Evolutionary conservation across 2,888 invertebrate genomes (phyloP).

Genomic region (Chirona hameri): DNA sequence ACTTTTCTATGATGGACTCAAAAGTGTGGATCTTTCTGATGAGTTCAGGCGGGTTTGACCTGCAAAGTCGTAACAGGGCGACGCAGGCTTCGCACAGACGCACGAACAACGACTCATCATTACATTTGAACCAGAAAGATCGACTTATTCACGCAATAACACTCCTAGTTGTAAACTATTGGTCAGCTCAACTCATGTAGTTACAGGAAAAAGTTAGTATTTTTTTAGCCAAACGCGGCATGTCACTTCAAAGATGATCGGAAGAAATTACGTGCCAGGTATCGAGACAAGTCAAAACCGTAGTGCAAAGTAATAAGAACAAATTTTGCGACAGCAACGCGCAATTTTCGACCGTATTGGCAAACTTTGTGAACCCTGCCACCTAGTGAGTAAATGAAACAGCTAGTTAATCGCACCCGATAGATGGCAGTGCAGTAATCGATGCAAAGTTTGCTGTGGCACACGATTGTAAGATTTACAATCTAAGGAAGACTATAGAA

Average conservation of each 20-base stretch:
- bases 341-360: not conserved
- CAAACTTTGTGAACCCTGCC: too few species aligned
- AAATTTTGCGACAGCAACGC: not conserved
- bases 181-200: not conserved
- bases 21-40: not conserved
- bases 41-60: slow-evolving; percentile 12
- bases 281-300: too few species aligned
- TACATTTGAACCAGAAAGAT: slow-evolving; percentile 22
- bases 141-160: not conserved
- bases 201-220: not conserved
- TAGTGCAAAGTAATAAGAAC: not conserved
- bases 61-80: not conserved
- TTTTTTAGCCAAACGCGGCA: not conserved
- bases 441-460: too few species aligned
- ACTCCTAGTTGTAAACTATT: not conserved
- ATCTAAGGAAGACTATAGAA: too few species aligned
- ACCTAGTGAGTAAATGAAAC: too few species aligned
- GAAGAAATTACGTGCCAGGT: too few species aligned
- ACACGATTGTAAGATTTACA: too few species aligned
- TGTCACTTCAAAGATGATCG: too few species aligned
- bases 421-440: too few species aligned
- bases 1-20: too few species aligned
- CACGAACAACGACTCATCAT: slow-evolving; percentile 5
- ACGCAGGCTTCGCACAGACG: not conserved
- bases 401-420: too few species aligned